Evolutionary conservation across 2,888 invertebrate genomes (phyloP).

Genomic region (Idaea biselata): DNA sequence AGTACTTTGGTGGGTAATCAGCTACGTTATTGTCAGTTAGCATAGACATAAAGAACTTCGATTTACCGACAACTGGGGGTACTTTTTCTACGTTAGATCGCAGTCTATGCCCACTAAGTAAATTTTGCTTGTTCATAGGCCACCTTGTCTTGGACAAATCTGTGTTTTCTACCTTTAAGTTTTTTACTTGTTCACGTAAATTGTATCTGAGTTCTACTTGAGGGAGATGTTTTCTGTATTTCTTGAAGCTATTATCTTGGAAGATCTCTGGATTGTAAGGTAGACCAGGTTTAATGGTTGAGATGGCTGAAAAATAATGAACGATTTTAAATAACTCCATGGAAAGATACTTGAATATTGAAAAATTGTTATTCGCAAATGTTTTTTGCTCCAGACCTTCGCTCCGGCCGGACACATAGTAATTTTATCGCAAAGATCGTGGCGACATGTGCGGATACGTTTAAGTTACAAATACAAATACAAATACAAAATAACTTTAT

Average conservation of each 20-base stretch:
- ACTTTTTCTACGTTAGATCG: constrained; percentile 17
- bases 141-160: constrained; percentile 59
- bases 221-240: constrained; percentile 51
- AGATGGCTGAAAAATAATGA: neutral
- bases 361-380: neutral
- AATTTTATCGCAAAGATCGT: neutral
- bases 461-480: no score
- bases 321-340: neutral
- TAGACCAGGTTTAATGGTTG: neutral
- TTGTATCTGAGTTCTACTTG: constrained; percentile 61
- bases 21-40: constrained; percentile 25
- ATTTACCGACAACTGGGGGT: constrained; percentile 13
- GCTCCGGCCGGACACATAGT: no score
- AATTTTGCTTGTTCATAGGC: constrained; percentile 47
- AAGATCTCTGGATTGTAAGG: constrained; percentile 43
- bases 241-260: constrained; percentile 52
- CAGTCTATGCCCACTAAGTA: constrained; percentile 28
- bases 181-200: constrained; percentile 59
- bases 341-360: neutral
- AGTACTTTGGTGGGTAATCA: constrained; percentile 41
- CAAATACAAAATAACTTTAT: no score
- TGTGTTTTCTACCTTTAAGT: constrained; percentile 46
- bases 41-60: constrained; percentile 30
- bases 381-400: neutral
- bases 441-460: neutral